phyloP scores from a whole-genome alignment of 23 tunicate genomes.

The Botrylloides violaceus region DNA sequence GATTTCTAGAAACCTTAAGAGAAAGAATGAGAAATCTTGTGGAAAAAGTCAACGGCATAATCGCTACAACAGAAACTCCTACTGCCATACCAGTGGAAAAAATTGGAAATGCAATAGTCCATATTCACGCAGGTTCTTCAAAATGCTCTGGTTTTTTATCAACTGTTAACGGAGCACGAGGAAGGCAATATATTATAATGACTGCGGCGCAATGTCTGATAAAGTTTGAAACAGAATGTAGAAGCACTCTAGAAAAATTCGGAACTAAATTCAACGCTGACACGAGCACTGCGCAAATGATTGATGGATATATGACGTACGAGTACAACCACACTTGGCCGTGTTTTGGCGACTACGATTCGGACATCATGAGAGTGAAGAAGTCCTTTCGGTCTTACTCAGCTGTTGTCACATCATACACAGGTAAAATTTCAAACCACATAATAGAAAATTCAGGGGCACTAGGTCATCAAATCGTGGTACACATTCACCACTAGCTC shows the following conservation, averaged over 20 bases:
- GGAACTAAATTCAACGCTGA: slow-evolving; percentile 14
- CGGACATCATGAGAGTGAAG: slow-evolving; percentile 26
- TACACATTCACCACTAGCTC: background rate
- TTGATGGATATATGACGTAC: slow-evolving; percentile 16
- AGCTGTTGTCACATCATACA: slow-evolving; percentile 20
- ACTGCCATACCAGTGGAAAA: slow-evolving; percentile 1
- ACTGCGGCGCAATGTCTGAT: slow-evolving; percentile 47
- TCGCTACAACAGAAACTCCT: background rate
- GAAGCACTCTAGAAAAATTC: background rate
- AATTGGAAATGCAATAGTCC: slow-evolving; percentile 16
- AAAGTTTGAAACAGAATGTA: slow-evolving; percentile 31
- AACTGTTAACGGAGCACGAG: background rate
- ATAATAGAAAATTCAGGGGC: background rate
- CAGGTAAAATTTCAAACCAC: background rate
- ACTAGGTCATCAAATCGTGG: background rate
- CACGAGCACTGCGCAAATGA: background rate
- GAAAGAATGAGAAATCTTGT: background rate
- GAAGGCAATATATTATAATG: background rate
- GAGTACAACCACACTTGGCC: slow-evolving; percentile 11
- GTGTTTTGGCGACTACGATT: slow-evolving; percentile 39
- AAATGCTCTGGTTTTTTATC: slow-evolving; percentile 41
- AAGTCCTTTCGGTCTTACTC: slow-evolving; percentile 53
- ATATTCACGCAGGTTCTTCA: slow-evolving; percentile 13
- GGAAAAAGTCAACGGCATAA: background rate
- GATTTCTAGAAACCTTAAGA: background rate